Percentiles rank a stretch among this genome's conserved stretches.
phyloP scores from a whole-genome alignment of 1,140 invertebrate species.

The Apis laboriosa region DNA sequence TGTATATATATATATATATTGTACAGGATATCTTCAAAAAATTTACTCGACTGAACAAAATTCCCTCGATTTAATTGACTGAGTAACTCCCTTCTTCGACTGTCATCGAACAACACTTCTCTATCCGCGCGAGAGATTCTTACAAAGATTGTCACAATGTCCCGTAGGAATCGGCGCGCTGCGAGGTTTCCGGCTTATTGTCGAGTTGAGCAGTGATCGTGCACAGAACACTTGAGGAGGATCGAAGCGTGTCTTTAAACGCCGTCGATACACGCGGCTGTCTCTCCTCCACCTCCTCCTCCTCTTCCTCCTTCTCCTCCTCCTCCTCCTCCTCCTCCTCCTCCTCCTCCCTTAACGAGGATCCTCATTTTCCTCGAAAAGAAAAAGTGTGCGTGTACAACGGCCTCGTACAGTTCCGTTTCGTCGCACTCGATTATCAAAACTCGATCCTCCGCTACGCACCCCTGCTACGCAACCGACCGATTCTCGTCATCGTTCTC shows the following conservation, averaged over 20 bases:
- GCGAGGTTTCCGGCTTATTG: constrained; percentile 44
- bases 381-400: too few relatives aligned
- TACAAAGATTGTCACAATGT: neutral
- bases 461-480: too few relatives aligned
- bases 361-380: too few relatives aligned
- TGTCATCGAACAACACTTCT: neutral
- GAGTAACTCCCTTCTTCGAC: neutral
- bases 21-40: neutral
- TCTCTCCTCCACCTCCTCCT: too few relatives aligned
- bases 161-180: neutral
- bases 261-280: constrained; percentile 3
- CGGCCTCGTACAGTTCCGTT: too few relatives aligned
- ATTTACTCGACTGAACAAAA: neutral
- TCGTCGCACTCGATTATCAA: neutral
- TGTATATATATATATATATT: too few relatives aligned
- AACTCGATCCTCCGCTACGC: too few relatives aligned
- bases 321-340: too few relatives aligned
- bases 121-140: neutral
- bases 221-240: neutral
- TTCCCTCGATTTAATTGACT: constrained; percentile 13
- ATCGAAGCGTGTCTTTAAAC: neutral
- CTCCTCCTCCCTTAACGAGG: too few relatives aligned
- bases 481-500: too few relatives aligned
- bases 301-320: too few relatives aligned
- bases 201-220: constrained; percentile 46